Evolutionary conservation across 1,140 invertebrate species (phyloP).

Genomic region (Reticulitermes speratus): DNA sequence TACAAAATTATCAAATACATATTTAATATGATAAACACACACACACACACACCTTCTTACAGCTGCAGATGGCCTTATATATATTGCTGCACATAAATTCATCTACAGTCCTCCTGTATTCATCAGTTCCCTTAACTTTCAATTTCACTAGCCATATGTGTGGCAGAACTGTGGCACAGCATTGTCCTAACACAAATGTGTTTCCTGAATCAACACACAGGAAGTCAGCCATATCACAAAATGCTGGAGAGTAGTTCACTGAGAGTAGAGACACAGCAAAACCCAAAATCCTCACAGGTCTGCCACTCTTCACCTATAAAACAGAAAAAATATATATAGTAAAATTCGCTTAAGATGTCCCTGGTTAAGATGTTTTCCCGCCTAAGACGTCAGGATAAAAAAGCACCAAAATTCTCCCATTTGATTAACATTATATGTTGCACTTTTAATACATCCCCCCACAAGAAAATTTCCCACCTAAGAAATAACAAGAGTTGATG

Average conservation of each 20-base stretch:
- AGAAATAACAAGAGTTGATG: too few relatives aligned
- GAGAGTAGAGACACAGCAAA: neutral
- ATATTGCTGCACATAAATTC: neutral
- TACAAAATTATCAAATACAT: too few relatives aligned
- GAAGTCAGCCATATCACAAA: neutral
- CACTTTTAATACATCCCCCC: too few relatives aligned
- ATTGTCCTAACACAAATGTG: neutral
- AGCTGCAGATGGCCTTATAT: neutral
- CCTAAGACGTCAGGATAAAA: too few relatives aligned
- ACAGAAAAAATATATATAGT: too few relatives aligned
- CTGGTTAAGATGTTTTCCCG: too few relatives aligned
- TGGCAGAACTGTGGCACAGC: neutral
- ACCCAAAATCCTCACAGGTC: neutral
- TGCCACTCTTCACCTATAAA: neutral
- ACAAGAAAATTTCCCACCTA: too few relatives aligned
- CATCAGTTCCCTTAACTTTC: neutral
- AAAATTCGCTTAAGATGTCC: too few relatives aligned
- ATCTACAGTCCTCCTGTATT: neutral
- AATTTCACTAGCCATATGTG: neutral
- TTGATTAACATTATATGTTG: too few relatives aligned
- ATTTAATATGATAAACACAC: too few relatives aligned
- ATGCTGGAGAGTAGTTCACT: neutral
- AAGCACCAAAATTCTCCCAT: too few relatives aligned
- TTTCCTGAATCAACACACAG: neutral
- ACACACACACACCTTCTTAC: neutral